These are phyloP conservation scores for Trachythela sp. DNA, from an alignment of 64 coral and sea anemone genomes.

Conservation along the genomic window DNA sequence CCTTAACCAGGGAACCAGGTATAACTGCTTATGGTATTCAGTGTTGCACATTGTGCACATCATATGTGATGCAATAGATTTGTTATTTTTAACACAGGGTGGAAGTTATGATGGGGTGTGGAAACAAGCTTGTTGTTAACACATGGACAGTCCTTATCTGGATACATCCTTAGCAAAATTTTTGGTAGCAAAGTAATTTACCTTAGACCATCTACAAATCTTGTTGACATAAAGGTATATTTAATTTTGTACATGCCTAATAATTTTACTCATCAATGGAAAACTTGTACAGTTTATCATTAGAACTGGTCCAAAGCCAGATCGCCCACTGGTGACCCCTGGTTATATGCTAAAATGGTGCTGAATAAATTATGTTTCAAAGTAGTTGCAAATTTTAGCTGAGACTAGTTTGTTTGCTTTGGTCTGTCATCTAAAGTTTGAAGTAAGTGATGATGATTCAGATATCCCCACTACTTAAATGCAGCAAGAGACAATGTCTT, in stretches of 20 bases:
- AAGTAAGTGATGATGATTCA: not conserved
- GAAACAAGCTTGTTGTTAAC: conserved; percentile 1
- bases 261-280: not conserved
- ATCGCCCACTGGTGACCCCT: no score
- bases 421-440: not conserved
- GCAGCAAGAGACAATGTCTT: not conserved
- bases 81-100: not conserved
- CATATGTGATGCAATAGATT: not conserved
- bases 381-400: no score
- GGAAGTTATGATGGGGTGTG: conserved; percentile 13
- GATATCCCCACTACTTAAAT: not conserved
- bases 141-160: not conserved
- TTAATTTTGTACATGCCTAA: not conserved
- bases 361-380: no score
- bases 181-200: conserved; percentile 11
- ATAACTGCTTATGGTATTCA: not conserved
- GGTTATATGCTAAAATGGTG: no score
- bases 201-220: conserved; percentile 11
- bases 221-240: not conserved
- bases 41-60: not conserved
- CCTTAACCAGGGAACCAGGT: no score
- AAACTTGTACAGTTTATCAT: not conserved
- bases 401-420: not conserved
- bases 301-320: no score
- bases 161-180: not conserved